Base-by-base conservation (phyloP, 92 coral and sea anemone genomes). In the Meandrina meandrites region DNA sequence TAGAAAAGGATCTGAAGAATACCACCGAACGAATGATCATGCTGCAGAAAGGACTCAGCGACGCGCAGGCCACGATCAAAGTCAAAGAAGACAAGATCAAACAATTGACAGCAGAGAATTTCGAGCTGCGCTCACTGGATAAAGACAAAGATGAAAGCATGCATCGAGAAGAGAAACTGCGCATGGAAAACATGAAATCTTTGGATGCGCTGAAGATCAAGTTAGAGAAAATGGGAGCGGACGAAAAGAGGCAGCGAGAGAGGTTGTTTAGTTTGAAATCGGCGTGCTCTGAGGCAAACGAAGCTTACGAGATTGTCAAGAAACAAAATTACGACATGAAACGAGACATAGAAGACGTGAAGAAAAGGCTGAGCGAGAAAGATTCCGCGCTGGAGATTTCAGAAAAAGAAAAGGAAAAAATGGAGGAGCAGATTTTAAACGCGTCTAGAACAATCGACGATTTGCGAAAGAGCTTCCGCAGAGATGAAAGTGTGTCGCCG, bases 281-380 rank as follows among this genome's bases (percentile, higher is more conserved):
- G 14, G 98, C 98, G 27, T 94, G 98, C 32, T 93, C 98, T 0
- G 98, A 94, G 58, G 98, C 98, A 5, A 94, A 94, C 81, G 98
- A 94, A 83, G 98, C 98, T 19, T 94, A 94, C 62, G 96, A 93
- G 80, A 94, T 94, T 17, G 98, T 94, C 71, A 94, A 94, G 83
- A 91, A 90, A 13, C 98, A 94, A 60, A 94, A 94, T 83, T 40
- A 87, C 9, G 94, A 89, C 37, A 92, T 94, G 72, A 88, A 88
- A 30, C 86, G 83, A 31, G 94, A 94, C 40, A 87, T 94, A 81
- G 87, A 91, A 45, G 79, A 80, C 8, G 50, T 89, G 32, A 94
- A 89, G 88, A 86, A 93, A 75, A 89, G 84, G 37, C 83, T 94
- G 12, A 84, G 54, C 45, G 93, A 93, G 42, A 84, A 85, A 42